phyloP scores from a whole-genome alignment of 1,140 invertebrate species.

The Sycophila sp. region DNA sequence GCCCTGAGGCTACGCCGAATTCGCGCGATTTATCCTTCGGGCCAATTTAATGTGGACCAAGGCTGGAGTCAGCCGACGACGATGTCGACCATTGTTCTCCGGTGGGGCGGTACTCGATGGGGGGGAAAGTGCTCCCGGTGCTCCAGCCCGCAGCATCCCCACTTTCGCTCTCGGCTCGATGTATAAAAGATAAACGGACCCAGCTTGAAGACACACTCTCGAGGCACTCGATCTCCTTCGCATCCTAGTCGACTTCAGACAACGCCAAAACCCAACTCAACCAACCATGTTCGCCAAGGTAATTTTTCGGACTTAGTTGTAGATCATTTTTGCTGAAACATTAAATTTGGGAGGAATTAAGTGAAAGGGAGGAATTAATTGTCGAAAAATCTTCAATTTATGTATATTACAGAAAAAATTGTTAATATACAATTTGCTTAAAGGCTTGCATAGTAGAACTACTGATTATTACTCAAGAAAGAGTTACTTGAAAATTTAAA shows the following conservation, averaged over 20 bases:
- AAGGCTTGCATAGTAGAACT: too few relatives aligned
- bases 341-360: too few relatives aligned
- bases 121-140: neutral
- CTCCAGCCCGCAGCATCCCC: neutral
- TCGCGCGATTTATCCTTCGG: neutral
- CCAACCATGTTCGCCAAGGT: conserved; percentile 46
- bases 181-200: conserved; percentile 25
- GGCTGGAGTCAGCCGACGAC: neutral
- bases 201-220: neutral
- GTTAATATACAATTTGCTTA: too few relatives aligned
- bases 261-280: neutral
- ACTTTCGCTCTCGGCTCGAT: neutral
- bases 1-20: neutral
- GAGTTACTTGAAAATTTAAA: too few relatives aligned
- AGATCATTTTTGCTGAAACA: neutral
- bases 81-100: neutral
- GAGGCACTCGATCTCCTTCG: conserved; percentile 7
- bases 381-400: too few relatives aligned
- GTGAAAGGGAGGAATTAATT: too few relatives aligned
- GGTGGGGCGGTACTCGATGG: neutral
- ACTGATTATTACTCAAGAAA: too few relatives aligned
- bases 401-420: too few relatives aligned
- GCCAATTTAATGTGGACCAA: conserved; percentile 31
- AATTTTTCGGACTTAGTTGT: neutral
- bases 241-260: conserved; percentile 40